A percentile compares a stretch with the other conserved stretches of the same genome.
Conservation (phyloP, 2,888 invertebrate genomes). For the Acleris literana region DNA sequence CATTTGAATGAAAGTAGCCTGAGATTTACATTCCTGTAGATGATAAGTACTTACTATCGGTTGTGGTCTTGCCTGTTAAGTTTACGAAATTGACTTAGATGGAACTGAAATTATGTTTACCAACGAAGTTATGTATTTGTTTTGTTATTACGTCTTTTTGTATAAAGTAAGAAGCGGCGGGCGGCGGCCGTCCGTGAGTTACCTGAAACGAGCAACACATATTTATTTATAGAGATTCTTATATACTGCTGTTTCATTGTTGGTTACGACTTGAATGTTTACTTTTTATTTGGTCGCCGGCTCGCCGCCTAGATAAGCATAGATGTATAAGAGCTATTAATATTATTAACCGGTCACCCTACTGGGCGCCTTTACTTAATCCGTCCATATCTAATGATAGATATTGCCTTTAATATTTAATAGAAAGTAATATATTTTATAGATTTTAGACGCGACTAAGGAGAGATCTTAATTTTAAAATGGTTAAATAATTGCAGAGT, state of each 20-base stretch:
- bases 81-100: slow-evolving; percentile 78
- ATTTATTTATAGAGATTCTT: slow-evolving; percentile 77
- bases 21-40: slow-evolving; percentile 81
- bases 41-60: slow-evolving; percentile 83
- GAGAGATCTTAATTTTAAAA: slow-evolving; percentile 70
- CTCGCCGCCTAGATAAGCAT: slow-evolving; percentile 68
- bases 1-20: slow-evolving; percentile 55
- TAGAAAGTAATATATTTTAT: slow-evolving; percentile 84
- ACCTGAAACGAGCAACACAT: slow-evolving; percentile 75
- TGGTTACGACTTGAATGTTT: slow-evolving; percentile 67
- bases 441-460: slow-evolving; percentile 75
- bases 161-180: slow-evolving; percentile 59
- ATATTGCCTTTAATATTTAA: slow-evolving; percentile 84
- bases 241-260: slow-evolving; percentile 75
- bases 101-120: slow-evolving; percentile 81
- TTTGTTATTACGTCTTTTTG: slow-evolving; percentile 69
- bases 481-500: slow-evolving; percentile 73
- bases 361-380: slow-evolving; percentile 82
- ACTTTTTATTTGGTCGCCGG: slow-evolving; percentile 62
- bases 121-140: slow-evolving; percentile 77
- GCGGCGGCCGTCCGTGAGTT: slow-evolving; percentile 75
- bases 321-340: slow-evolving; percentile 72
- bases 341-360: slow-evolving; percentile 81
- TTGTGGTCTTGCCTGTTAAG: slow-evolving; percentile 85
- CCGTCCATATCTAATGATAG: slow-evolving; percentile 83